Base-by-base conservation (phyloP, 2,113 vertebrate species). In the Rutilus rutilus region DNA sequence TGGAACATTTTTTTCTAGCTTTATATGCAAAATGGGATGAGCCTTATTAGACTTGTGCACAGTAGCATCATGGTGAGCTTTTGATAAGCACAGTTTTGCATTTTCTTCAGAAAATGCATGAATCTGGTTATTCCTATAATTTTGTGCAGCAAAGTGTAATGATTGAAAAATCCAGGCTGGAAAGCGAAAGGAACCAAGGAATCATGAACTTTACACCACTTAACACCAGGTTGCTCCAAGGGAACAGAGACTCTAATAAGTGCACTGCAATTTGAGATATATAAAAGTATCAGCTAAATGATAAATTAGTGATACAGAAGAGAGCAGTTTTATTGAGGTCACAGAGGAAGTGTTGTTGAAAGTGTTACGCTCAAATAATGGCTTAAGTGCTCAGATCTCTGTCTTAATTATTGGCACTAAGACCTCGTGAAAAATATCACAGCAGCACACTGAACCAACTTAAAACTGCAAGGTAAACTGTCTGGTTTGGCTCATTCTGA, bases 251-350 rank as follows among this genome's bases (percentile, higher is more conserved):
- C 17, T 71, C 7, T 73, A 36, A 36, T 69, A 45, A 45, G 10
- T 45, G 39, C 6, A 74, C 71, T 7, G 39, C 6, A 74, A 47
- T 1, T 25, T 74, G 39, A 25, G 39, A 12, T n/a, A 6, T 19
- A 71, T 39, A 11, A 45, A 73, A n/a, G 9, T 73, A 73, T 74
- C 39, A 74, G 39, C 39, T 74, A 42, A 74, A 74, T 45, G 5
- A n/a, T 47, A 74, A 25, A 47, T 45, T 25, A 74, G 39, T 14
- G 1, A 25, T 74, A 2, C 23, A 45, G 21, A 73, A 12, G 69
- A 14, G 69, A 74, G 36, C 69, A 73, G 39, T 23, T 73, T 73
- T 5, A 39, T 45, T 73, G 69, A 73, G 71, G 39, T 74, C 71
- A 74, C 33, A 19, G 33, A 39, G 33, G 67, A 39, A 36, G 71